Evolutionary conservation across 1,140 invertebrate species (phyloP), one percentile per base, ranked within the genome.

Genomic region (Diorhabda sublineata): DNA sequence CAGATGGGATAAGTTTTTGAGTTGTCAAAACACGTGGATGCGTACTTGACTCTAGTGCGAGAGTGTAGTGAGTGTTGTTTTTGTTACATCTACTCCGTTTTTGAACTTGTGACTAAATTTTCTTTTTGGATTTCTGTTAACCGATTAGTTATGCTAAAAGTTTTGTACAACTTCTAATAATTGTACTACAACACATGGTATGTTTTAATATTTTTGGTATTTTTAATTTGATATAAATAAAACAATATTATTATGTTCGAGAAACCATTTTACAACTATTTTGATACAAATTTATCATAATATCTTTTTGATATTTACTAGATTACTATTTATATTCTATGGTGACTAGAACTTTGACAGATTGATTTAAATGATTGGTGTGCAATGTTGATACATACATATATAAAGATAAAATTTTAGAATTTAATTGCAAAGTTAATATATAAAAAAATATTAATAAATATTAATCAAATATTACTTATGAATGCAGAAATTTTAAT

Each of bases 151-250:
- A 75, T 74, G 74, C 69, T 69, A 69, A 66, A 67, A 68, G 58
- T 64, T 26, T 45, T 63, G 60, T 61, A 71, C 67, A 66, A 64
- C 42, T 61, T 65, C 63, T 71, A 72, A 75, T 73, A 77, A 76
- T 73, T 75, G 71, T 68, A 72, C 65, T 75, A 71, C 68, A 73
- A 74, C 76, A 76, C 75, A 77, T 77, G 76, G 76, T 77, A 73
- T 70, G 11, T 47, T 63, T 65, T 65, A 58, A 8, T 65, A 42
- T 42, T 26, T 56, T 42, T 11, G 43, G 42, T 42, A 57, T 65
- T 65, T 56, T 56, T 5, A 26, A 56, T 8, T 41, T 11, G n/a
- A 7, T 26, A 7, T 6, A 60, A 60, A 41, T 60, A 6, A 41
- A n/a, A n/a, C 26, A 58, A 9, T 7, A 7, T 9, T 26, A 58